Percentiles rank a stretch among this genome's conserved stretches.
These are phyloP conservation scores for Acrobeloides nanus DNA, from an alignment of 2,888 invertebrate species.

Conservation along the genomic window DNA sequence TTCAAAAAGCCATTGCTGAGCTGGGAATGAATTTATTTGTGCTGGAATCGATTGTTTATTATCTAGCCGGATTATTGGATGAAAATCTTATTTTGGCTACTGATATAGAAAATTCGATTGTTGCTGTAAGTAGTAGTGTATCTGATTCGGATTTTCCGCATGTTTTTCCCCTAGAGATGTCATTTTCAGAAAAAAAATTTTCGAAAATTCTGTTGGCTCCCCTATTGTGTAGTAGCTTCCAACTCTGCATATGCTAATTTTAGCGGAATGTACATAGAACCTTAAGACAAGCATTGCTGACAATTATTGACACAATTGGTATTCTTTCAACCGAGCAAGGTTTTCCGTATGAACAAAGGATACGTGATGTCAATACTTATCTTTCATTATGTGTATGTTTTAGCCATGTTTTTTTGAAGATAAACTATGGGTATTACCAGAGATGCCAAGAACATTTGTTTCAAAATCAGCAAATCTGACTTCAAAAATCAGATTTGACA, in stretches of 20 bases:
- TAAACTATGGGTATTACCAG: too few relatives aligned
- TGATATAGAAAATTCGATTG: slow-evolving; percentile 46
- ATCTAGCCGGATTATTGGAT: slow-evolving; percentile 45
- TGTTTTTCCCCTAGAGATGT: neutral
- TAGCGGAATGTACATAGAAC: slow-evolving; percentile 24
- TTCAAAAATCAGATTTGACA: too few relatives aligned
- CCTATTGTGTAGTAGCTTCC: too few relatives aligned
- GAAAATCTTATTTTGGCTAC: slow-evolving; percentile 40
- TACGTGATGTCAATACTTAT: slow-evolving; percentile 42
- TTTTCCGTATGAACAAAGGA: slow-evolving; percentile 34
- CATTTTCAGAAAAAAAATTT: too few relatives aligned
- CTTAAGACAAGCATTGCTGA: slow-evolving; percentile 22
- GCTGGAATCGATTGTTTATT: slow-evolving; percentile 47
- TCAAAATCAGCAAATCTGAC: too few relatives aligned
- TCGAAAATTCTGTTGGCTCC: too few relatives aligned
- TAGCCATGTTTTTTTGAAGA: slow-evolving; percentile 10
- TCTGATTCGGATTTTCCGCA: neutral
- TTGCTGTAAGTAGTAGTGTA: slow-evolving; percentile 22
- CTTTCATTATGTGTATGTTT: slow-evolving; percentile 29
- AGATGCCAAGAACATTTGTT: too few relatives aligned
- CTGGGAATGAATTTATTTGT: slow-evolving; percentile 32
- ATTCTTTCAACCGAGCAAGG: slow-evolving; percentile 27
- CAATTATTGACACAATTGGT: slow-evolving; percentile 37
- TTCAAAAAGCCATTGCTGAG: slow-evolving; percentile 26
- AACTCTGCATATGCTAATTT: too few relatives aligned